Evolutionary conservation across 2,113 vertebrate species (phyloP), one percentile per base, ranked within the genome.

Genomic region (Leucoraja erinaceus): DNA sequence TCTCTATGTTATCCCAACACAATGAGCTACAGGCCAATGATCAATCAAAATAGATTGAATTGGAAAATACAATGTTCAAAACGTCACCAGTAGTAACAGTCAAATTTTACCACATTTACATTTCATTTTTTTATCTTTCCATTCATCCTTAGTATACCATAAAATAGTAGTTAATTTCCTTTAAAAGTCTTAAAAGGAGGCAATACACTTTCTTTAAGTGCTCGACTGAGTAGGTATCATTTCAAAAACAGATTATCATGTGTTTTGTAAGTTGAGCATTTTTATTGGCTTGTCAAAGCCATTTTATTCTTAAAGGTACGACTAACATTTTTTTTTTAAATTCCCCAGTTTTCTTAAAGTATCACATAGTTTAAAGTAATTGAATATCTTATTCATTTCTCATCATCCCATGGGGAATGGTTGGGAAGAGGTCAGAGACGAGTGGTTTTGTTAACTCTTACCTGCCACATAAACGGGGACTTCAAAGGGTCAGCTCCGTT

Each of bases 201-300:
- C 18, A 54, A 91, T 28, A 11, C 22, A 91, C 33, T 72, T 91
- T 74, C 68, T 16, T 91, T 91, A 91, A 91, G 68, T 91, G 90
- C 90, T 91, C 90, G 47, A 28, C 18, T 91, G 90, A 91, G 5
- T 72, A 54, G 72, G 66, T 72, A 47, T 47, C 3, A 47, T 91
- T 91, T 91, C 72, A 72, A 91, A 90, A 91, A 91, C 68, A 54
- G 90, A 38, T 74, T 68, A 72, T 91, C 68, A 47, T 70, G 68
- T 38, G 90, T 90, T 90, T 91, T 72, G 90, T 47, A 72, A 72
- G 20, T 72, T 91, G 66, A 91, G 38, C 18, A 72, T 54, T 91
- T 72, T 72, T 33, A 91, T 54, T 38, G 66, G 54, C 90, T 47
- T 54, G 31, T 74, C 90, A 91, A 91, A 91, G 33, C 33, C 68